These are phyloP conservation scores for Zaprionus lineosus DNA, from an alignment of 2,888 invertebrate genomes.

Conservation along the genomic window DNA sequence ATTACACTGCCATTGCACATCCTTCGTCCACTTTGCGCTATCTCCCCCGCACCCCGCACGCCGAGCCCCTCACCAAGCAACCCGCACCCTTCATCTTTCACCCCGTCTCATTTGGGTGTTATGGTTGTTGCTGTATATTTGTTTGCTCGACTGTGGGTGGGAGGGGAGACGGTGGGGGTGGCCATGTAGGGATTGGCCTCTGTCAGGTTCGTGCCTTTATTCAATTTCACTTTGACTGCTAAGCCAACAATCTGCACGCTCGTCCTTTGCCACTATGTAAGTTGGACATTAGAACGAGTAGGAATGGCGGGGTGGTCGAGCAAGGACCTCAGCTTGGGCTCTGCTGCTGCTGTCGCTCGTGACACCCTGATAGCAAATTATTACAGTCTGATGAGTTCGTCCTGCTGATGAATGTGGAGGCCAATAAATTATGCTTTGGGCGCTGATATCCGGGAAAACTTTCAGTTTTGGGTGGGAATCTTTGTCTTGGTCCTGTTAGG, in stretches of 20 bases:
- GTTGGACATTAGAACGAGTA: neutral
- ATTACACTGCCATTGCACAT: conserved; percentile 64
- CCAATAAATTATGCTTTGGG: conserved; percentile 73
- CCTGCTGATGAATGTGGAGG: conserved; percentile 67
- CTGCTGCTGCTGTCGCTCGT: conserved; percentile 48
- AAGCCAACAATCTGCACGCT: conserved; percentile 33
- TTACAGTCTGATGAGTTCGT: conserved; percentile 76
- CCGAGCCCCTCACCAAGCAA: too few relatives aligned
- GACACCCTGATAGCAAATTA: conserved; percentile 74
- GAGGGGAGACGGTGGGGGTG: neutral
- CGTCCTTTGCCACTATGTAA: conserved; percentile 29
- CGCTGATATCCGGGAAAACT: conserved; percentile 42
- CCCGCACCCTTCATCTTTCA: neutral
- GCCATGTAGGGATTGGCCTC: conserved; percentile 6
- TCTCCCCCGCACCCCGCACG: neutral
- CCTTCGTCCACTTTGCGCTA: neutral
- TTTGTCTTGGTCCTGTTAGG: conserved; percentile 4
- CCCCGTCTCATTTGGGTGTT: conserved; percentile 36
- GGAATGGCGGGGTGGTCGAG: neutral
- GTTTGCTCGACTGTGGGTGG: neutral
- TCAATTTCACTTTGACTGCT: conserved; percentile 71
- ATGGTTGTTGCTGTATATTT: conserved; percentile 36
- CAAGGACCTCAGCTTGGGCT: conserved; percentile 20
- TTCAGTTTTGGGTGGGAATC: conserved; percentile 5
- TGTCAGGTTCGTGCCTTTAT: conserved; percentile 57